Percentiles rank a stretch among this genome's conserved stretches.
Conservation (phyloP, 1,140 invertebrate species). For the Drosophila virilis region DNA sequence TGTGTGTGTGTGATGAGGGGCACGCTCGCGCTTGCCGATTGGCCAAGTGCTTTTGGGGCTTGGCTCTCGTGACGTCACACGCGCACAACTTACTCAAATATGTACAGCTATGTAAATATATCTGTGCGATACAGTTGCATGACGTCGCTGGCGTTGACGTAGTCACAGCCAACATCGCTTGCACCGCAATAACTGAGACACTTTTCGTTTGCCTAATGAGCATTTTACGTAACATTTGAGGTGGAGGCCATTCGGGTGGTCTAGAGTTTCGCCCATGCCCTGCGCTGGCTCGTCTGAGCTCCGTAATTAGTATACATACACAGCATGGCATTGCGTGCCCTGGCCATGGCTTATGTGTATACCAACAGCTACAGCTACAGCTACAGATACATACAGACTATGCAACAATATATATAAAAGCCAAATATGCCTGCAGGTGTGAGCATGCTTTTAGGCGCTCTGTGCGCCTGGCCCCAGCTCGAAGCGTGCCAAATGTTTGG, state of each 20-base stretch:
- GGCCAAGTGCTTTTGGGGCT: constrained; percentile 72
- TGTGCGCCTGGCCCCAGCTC: constrained; percentile 68
- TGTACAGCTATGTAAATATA: constrained; percentile 38
- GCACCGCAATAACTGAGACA: constrained; percentile 31
- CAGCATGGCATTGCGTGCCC: constrained; percentile 56
- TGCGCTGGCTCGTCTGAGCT: constrained; percentile 21
- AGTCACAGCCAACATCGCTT: constrained; percentile 4
- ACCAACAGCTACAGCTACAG: constrained; percentile 4
- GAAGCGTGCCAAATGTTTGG: constrained; percentile 80
- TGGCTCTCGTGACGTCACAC: constrained; percentile 78
- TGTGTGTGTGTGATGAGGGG: constrained; percentile 42
- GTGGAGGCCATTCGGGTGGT: background rate
- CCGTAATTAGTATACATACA: constrained; percentile 48
- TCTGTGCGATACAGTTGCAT: constrained; percentile 52
- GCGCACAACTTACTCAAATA: constrained; percentile 36
- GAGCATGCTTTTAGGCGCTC: constrained; percentile 76
- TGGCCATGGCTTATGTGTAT: constrained; percentile 27
- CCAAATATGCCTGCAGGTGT: constrained; percentile 47
- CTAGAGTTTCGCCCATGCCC: constrained; percentile 34
- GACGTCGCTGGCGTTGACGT: constrained; percentile 62
- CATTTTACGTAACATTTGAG: constrained; percentile 55
- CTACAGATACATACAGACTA: constrained; percentile 23
- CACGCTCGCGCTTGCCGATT: constrained; percentile 64
- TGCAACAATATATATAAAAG: constrained; percentile 3
- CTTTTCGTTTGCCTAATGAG: constrained; percentile 52